Evolutionary conservation across 2,888 invertebrate species (phyloP).

Genomic region (Meteorus cinctellus): DNA sequence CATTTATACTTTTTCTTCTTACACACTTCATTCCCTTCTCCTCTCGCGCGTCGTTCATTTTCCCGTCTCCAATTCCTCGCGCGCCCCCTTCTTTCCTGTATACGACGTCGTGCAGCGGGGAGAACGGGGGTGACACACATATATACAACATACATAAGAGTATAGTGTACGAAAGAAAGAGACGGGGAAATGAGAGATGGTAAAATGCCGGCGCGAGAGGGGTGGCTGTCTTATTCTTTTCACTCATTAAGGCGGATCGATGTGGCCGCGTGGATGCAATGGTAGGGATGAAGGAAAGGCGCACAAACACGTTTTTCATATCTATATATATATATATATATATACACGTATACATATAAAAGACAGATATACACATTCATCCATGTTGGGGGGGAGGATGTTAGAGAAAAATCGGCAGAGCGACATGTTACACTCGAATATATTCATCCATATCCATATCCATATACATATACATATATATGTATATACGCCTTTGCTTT

Average conservation of each 20-base stretch:
- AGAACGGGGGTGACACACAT: constrained; percentile 9
- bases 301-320: constrained; percentile 5
- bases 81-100: constrained; percentile 65
- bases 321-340: neutral
- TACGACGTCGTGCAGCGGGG: constrained; percentile 38
- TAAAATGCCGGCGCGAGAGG: constrained; percentile 54
- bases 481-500: constrained; percentile 2
- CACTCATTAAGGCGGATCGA: constrained; percentile 74
- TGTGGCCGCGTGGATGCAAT: constrained; percentile 67
- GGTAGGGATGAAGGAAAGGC: constrained; percentile 51
- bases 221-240: constrained; percentile 72
- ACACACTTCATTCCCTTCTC: constrained; percentile 16
- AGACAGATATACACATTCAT: constrained; percentile 6
- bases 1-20: constrained; percentile 22
- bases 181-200: constrained; percentile 44
- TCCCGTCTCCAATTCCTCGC: constrained; percentile 60
- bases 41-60: constrained; percentile 51
- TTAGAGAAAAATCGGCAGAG: constrained; percentile 21
- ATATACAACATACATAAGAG: constrained; percentile 19
- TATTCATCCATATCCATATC: constrained; percentile 31
- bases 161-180: constrained; percentile 30
- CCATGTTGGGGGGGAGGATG: constrained; percentile 21
- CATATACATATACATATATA: no score
- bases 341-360: neutral
- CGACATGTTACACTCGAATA: constrained; percentile 40